These are phyloP conservation scores for Pituophis catenifer DNA, from an alignment of 2,113 vertebrate species.

Conservation along the genomic window DNA sequence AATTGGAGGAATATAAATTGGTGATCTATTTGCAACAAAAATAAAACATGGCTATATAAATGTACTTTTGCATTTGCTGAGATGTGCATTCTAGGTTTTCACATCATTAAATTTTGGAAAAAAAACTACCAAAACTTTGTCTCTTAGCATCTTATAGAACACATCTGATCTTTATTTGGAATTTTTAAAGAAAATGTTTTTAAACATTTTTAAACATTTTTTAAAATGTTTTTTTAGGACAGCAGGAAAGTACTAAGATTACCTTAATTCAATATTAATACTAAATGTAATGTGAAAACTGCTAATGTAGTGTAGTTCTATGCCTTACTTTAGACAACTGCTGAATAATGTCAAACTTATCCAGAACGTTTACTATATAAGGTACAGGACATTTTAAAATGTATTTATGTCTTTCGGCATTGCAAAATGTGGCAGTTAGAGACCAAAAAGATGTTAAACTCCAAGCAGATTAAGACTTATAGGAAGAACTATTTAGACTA, in stretches of 20 bases:
- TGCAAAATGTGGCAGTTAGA: neutral
- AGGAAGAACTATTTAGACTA: neutral
- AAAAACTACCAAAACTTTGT: conserved; percentile 32
- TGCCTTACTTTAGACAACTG: conserved; percentile 24
- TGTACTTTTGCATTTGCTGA: conserved; percentile 15
- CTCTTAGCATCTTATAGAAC: conserved; percentile 43
- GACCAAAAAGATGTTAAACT: neutral
- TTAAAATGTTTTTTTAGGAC: neutral
- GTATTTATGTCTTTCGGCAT: neutral
- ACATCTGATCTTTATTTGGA: neutral
- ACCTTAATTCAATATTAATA: neutral
- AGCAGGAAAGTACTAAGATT: neutral
- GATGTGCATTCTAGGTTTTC: conserved; percentile 21
- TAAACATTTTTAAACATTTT: neutral
- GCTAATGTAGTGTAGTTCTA: conserved; percentile 36
- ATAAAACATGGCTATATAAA: conserved; percentile 28
- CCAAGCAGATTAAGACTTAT: neutral
- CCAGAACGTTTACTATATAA: neutral
- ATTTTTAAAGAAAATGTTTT: too few relatives aligned
- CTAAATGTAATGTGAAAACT: neutral
- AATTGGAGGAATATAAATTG: neutral
- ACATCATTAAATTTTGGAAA: conserved; percentile 30
- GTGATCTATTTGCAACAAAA: conserved; percentile 38
- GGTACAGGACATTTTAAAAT: neutral
- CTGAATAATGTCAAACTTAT: conserved; percentile 27